These are phyloP conservation scores for Aurelia aurita DNA, from an alignment of 30 jellyfish, hydroid and myxozoan genomes.

Conservation along the genomic window DNA sequence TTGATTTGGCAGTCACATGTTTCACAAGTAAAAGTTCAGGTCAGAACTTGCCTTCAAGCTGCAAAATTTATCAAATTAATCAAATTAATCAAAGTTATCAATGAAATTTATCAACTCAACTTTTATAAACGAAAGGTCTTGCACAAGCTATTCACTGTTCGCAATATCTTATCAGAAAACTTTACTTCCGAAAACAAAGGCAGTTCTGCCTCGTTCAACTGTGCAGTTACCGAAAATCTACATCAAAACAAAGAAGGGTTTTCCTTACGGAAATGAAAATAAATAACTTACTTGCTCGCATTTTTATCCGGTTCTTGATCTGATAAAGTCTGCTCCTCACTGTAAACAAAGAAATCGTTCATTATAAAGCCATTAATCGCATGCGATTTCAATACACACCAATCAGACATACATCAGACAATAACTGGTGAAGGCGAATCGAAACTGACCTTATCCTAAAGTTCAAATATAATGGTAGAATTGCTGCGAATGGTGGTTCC, in stretches of 20 bases:
- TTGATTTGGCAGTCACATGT: too few species aligned
- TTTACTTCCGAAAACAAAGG: too few species aligned
- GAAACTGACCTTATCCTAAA: constrained; percentile 59
- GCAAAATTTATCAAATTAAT: too few species aligned
- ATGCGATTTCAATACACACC: not conserved
- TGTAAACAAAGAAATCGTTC: constrained; percentile 31
- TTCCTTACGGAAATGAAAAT: not conserved
- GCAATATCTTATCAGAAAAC: too few species aligned
- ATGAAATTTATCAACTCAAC: too few species aligned
- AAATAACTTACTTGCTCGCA: constrained; percentile 53
- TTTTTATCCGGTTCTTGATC: constrained; percentile 67
- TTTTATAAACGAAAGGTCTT: too few species aligned
- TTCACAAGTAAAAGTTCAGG: too few species aligned
- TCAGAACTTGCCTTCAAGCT: too few species aligned
- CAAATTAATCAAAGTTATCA: too few species aligned
- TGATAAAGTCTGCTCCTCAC: constrained; percentile 75
- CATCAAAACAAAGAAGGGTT: not conserved
- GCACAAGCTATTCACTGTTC: too few species aligned
- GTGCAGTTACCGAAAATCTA: too few species aligned
- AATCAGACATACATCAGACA: constrained; percentile 7
- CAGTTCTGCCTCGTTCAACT: too few species aligned
- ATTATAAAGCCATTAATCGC: not conserved
- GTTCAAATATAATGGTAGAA: constrained; percentile 64
- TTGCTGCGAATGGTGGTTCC: constrained; percentile 81
- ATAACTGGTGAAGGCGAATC: not conserved